These are phyloP conservation scores for Monopterus albus DNA, from an alignment of 2,113 vertebrate species.

Conservation along the genomic window DNA sequence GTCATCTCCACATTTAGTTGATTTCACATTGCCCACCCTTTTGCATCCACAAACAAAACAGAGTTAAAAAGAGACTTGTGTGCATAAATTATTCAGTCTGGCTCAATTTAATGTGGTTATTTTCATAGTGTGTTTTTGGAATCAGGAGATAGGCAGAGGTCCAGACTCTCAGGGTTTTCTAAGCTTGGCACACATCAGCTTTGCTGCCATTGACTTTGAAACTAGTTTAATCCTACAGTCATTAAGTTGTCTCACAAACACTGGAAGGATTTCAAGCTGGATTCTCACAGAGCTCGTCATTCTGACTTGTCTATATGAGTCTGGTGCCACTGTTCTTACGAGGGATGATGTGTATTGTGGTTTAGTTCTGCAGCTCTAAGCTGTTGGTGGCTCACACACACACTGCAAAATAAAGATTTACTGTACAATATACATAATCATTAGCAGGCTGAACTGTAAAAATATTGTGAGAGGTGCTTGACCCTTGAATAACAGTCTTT, in stretches of 20 bases:
- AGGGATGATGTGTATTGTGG: slow-evolving; percentile 56
- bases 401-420: neutral
- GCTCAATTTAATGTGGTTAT: slow-evolving; percentile 42
- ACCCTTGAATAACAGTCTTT: neutral
- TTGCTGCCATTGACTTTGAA: slow-evolving; percentile 50
- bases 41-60: slow-evolving; percentile 28
- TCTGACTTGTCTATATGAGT: slow-evolving; percentile 54
- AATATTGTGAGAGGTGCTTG: slow-evolving; percentile 37
- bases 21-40: slow-evolving; percentile 2
- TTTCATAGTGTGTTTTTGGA: slow-evolving; percentile 42
- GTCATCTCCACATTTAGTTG: neutral
- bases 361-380: slow-evolving; percentile 38
- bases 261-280: slow-evolving; percentile 55
- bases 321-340: slow-evolving; percentile 61
- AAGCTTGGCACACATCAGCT: slow-evolving; percentile 30
- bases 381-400: slow-evolving; percentile 19
- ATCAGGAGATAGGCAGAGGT: slow-evolving; percentile 46
- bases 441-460: slow-evolving; percentile 13
- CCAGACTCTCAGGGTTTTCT: slow-evolving; percentile 48
- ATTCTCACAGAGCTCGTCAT: slow-evolving; percentile 56
- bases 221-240: slow-evolving; percentile 71
- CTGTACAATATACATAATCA: slow-evolving; percentile 14
- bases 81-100: slow-evolving; percentile 41
- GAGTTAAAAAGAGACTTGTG: slow-evolving; percentile 29
- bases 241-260: slow-evolving; percentile 61